Percentiles rank a stretch among this genome's conserved stretches.
phyloP scores from a whole-genome alignment of 2,113 vertebrate species.

The Lepus europaeus region DNA sequence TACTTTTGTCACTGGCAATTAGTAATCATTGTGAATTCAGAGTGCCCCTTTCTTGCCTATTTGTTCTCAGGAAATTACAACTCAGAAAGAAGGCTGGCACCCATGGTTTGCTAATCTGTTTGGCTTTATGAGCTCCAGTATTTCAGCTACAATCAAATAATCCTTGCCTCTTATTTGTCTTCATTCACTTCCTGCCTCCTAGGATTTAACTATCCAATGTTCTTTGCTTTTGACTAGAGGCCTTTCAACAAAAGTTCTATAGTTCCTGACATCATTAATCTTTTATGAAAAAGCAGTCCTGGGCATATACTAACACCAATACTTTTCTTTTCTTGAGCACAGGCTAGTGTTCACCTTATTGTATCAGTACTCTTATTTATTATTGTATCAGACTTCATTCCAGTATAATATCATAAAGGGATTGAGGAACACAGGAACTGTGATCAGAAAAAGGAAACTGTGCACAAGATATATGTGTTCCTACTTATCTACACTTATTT shows the following conservation, averaged over 20 bases:
- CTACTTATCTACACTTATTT: not conserved
- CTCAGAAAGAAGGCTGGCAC: constrained; percentile 61
- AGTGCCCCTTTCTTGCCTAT: constrained; percentile 60
- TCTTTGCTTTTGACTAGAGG: constrained; percentile 54
- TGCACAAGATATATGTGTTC: not conserved
- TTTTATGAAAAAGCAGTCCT: not conserved
- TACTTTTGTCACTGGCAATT: constrained; percentile 73
- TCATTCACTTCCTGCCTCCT: constrained; percentile 44
- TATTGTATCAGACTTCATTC: not conserved
- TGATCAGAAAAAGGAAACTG: not conserved
- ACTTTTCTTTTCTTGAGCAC: constrained; percentile 11
- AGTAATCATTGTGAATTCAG: constrained; percentile 74
- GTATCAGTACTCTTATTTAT: not conserved
- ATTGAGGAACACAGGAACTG: not conserved
- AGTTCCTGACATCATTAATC: not conserved
- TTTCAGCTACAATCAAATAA: constrained; percentile 71
- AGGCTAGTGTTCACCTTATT: not conserved
- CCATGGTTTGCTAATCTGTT: constrained; percentile 66
- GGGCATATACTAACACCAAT: not conserved
- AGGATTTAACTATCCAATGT: constrained; percentile 51
- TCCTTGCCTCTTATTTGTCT: constrained; percentile 70
- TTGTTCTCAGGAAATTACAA: constrained; percentile 80
- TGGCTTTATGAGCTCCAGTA: constrained; percentile 52
- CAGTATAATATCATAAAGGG: not conserved
- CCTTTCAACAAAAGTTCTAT: constrained; percentile 16